Conservation (phyloP, 2,113 vertebrate genomes). For the Melanerpes formicivorus region DNA sequence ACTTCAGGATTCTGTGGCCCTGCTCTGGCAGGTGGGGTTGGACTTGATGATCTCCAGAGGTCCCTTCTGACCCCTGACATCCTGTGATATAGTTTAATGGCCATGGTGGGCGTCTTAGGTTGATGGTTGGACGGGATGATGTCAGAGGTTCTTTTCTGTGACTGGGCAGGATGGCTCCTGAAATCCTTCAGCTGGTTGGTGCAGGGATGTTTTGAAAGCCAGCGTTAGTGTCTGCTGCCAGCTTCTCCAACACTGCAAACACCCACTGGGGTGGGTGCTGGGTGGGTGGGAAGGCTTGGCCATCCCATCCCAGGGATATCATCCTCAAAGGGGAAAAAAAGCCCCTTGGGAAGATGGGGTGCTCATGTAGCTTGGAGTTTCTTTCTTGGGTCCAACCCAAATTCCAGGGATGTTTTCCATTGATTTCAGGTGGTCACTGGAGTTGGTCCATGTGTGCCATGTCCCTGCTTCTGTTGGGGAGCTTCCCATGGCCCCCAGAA, state of each 20-base stretch:
- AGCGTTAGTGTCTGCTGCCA: background rate
- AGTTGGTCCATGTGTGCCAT: accelerated
- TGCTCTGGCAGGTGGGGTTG: no score
- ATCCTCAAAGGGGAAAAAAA: accelerated
- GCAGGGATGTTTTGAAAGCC: background rate
- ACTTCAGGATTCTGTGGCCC: no score
- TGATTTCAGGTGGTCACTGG: background rate
- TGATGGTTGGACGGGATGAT: no score
- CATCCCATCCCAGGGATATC: accelerated
- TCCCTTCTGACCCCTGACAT: no score
- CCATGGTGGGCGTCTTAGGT: no score
- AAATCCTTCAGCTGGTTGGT: background rate
- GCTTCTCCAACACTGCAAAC: background rate
- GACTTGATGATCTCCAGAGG: no score
- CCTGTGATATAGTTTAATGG: no score
- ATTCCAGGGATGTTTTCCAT: background rate
- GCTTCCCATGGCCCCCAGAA: background rate
- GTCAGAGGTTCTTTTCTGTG: no score
- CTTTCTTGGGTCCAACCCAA: background rate
- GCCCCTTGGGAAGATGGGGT: background rate
- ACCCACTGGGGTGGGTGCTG: accelerated
- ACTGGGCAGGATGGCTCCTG: background rate
- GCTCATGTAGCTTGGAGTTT: background rate
- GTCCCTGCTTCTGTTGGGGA: background rate
- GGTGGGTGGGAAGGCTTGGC: background rate